Conservation (phyloP, 2,888 invertebrate genomes). For the Eupithecia vulgata region DNA sequence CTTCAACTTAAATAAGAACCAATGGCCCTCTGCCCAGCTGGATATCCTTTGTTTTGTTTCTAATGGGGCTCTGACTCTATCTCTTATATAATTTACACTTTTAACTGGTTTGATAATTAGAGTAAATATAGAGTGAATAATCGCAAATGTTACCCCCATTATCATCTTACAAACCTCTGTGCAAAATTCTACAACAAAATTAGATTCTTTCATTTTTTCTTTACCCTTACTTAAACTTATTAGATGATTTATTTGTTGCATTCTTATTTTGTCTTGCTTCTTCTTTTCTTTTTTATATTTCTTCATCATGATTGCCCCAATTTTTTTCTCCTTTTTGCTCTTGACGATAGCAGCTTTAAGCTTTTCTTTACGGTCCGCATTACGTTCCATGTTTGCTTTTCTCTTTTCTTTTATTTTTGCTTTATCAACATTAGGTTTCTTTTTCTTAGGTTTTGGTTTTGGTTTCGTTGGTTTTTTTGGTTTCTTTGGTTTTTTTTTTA, state of each 20-base stretch:
- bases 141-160: conserved; percentile 31
- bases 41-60: conserved; percentile 44
- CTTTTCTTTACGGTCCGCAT: not conserved
- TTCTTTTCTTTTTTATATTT: conserved; percentile 45
- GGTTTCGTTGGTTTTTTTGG: not conserved
- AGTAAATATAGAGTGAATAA: conserved; percentile 33
- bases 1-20: conserved; percentile 52
- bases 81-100: conserved; percentile 46
- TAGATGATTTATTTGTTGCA: conserved; percentile 43
- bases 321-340: conserved; percentile 27
- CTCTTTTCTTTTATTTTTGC: not conserved
- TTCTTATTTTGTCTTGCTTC: conserved; percentile 36
- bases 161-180: conserved; percentile 42
- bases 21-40: conserved; percentile 42
- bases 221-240: conserved; percentile 42
- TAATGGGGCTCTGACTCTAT: conserved; percentile 46
- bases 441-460: not conserved
- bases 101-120: conserved; percentile 49
- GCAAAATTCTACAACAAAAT: conserved; percentile 50
- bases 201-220: conserved; percentile 46
- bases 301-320: conserved; percentile 25
- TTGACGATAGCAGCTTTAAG: conserved; percentile 16
- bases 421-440: not conserved
- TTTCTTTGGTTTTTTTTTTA: not conserved
- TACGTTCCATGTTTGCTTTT: not conserved